Conservation (phyloP, 1,140 invertebrate species). For the Ruditapes philippinarum region DNA sequence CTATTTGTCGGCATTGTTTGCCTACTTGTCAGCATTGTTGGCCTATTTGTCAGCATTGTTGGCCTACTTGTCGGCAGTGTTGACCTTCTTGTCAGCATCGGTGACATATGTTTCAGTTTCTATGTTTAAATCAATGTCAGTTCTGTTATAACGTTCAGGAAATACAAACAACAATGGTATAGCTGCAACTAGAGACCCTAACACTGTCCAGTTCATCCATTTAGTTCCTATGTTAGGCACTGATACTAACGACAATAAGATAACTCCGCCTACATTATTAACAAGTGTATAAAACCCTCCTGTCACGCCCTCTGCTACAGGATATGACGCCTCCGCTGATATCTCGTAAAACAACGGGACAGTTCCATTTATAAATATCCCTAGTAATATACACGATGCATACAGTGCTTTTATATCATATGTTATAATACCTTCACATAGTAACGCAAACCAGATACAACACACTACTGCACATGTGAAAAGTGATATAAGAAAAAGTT, state of each 20-base stretch:
- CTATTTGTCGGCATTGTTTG: too few relatives aligned
- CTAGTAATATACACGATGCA: conserved; percentile 77
- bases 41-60: too few relatives aligned
- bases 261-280: conserved; percentile 85
- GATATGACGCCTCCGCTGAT: conserved; percentile 88
- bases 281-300: conserved; percentile 87
- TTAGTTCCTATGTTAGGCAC: conserved; percentile 82
- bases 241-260: conserved; percentile 86
- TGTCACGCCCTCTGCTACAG: conserved; percentile 87
- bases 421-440: conserved; percentile 9
- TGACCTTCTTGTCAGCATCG: too few relatives aligned
- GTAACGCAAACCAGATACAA: conserved; percentile 59
- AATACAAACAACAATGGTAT: conserved; percentile 75
- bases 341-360: conserved; percentile 88
- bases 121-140: conserved; percentile 67
- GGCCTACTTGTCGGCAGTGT: too few relatives aligned
- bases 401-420: conserved; percentile 73
- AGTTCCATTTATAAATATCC: conserved; percentile 85
- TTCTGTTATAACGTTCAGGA: conserved; percentile 73
- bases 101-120: conserved; percentile 49
- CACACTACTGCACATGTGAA: conserved; percentile 48
- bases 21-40: too few relatives aligned
- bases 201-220: conserved; percentile 82
- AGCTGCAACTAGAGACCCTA: conserved; percentile 64
- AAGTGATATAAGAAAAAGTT: conserved; percentile 52